Base-by-base conservation (phyloP, 2,113 vertebrate genomes). In the Ochotona curzoniae region DNA sequence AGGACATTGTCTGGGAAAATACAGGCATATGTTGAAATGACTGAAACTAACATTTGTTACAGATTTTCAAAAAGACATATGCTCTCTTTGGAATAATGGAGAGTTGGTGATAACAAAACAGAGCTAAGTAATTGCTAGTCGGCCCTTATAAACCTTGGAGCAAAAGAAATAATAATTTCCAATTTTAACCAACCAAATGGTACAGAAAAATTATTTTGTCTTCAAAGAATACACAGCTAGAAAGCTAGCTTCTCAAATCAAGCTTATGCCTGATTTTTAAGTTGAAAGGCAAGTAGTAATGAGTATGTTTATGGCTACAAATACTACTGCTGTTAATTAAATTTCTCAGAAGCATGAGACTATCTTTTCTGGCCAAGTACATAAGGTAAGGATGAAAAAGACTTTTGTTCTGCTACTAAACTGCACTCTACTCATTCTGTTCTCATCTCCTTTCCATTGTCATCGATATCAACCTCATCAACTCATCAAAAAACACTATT, bases 401-500 rank as follows among this genome's bases (percentile, higher is more conserved):
- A 47, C 57, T 74, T 76, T 30, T 47, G 26, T 47, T 75, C 64
- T 93, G 9, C 69, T 69, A 32, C 60, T 75, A 91, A 94, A 83
- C 69, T 49, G 83, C 91, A 57, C 60, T 18, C 2, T 90, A 67
- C 85, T 91, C 38, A 93, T 90, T 93, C 93, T 54, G 94, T 73
- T 89, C 78, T 79, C 80, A 51, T 76, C 63, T 93, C 93, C 61
- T 66, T 94, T 90, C 76, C 87, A 51, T 91, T n/a, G 5, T 63
- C 76, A 61, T 89, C 84, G 66, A 78, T 57, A 87, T 75, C 87
- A 80, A 90, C 63, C 78, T 95, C 87, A 91, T 89, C 87, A 89
- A 30, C 60, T 91, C 89, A 83, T 87, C 60, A 94, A 89, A 94
- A 89, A 86, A 78, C 91, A 89, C 60, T 78, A 91, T 94, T 91